Evolutionary conservation across 2,113 vertebrate genomes (phyloP).

Genomic region (Butastur rufipennis): DNA sequence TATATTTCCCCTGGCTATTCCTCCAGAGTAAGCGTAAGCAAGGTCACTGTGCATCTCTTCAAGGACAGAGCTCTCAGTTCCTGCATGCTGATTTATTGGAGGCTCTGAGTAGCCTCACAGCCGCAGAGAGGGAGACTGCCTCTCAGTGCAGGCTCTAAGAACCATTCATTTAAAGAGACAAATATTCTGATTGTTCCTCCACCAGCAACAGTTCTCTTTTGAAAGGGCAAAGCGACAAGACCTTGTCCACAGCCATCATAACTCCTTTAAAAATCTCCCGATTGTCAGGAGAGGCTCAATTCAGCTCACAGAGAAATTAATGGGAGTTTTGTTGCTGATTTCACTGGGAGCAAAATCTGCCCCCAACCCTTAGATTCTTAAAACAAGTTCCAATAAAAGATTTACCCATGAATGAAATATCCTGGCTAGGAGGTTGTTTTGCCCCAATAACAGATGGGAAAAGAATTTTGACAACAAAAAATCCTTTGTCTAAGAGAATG

Average conservation of each 20-base stretch:
- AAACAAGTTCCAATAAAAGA: background rate
- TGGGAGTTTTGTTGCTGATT: background rate
- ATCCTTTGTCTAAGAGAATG: background rate
- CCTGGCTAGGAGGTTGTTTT: background rate
- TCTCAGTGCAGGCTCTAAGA: conserved; percentile 21
- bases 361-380: background rate
- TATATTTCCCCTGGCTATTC: background rate
- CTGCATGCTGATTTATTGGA: conserved; percentile 63
- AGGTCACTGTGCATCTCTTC: conserved; percentile 75
- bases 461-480: background rate
- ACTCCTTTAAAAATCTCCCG: background rate
- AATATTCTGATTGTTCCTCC: conserved; percentile 40
- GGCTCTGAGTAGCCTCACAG: conserved; percentile 28
- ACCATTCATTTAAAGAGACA: conserved; percentile 60
- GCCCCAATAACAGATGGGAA: background rate
- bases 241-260: background rate
- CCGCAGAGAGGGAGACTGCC: conserved; percentile 30
- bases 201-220: background rate
- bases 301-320: background rate
- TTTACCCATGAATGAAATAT: background rate
- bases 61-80: conserved; percentile 71
- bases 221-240: background rate
- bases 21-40: conserved; percentile 59
- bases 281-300: background rate
- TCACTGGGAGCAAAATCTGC: background rate